phyloP scores from a whole-genome alignment of 1,140 invertebrate species.

The Delia radicum region DNA sequence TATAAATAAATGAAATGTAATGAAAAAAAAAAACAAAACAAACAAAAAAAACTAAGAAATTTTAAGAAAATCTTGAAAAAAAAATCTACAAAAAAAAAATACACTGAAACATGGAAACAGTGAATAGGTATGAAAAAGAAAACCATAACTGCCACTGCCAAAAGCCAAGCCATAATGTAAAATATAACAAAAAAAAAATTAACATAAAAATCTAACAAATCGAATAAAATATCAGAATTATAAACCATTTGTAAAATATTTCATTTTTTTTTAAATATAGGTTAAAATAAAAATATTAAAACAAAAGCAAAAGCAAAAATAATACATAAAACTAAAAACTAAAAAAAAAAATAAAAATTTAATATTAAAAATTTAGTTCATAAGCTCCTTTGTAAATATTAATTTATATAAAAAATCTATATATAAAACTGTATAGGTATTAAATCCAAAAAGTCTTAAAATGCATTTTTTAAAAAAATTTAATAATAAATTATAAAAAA shows the following conservation, averaged over 20 bases:
- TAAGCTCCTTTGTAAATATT: not conserved
- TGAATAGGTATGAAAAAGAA: not conserved
- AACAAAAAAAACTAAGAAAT: too few relatives aligned
- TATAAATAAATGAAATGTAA: constrained; percentile 6
- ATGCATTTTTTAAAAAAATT: constrained; percentile 38
- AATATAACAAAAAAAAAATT: constrained; percentile 6
- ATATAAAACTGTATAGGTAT: constrained; percentile 37
- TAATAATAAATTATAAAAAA: constrained; percentile 17
- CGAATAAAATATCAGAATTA: constrained; percentile 23
- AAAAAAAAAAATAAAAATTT: not conserved
- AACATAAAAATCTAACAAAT: constrained; percentile 32
- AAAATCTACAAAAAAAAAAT: not conserved
- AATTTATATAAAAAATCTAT: constrained; percentile 15
- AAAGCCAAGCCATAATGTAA: constrained; percentile 29
- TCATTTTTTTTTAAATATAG: constrained; percentile 35
- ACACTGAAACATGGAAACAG: not conserved
- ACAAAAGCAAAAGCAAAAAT: not conserved
- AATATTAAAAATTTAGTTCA: not conserved
- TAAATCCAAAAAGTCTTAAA: constrained; percentile 50
- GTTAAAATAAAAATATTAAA: constrained; percentile 30
- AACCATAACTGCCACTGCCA: constrained; percentile 28
- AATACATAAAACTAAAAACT: not conserved
- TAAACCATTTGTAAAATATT: constrained; percentile 6
- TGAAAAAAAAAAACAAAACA: constrained; percentile 6
- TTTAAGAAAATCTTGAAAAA: not conserved